phyloP scores from a whole-genome alignment of 2,113 vertebrate species.

The Nipponia nippon region DNA sequence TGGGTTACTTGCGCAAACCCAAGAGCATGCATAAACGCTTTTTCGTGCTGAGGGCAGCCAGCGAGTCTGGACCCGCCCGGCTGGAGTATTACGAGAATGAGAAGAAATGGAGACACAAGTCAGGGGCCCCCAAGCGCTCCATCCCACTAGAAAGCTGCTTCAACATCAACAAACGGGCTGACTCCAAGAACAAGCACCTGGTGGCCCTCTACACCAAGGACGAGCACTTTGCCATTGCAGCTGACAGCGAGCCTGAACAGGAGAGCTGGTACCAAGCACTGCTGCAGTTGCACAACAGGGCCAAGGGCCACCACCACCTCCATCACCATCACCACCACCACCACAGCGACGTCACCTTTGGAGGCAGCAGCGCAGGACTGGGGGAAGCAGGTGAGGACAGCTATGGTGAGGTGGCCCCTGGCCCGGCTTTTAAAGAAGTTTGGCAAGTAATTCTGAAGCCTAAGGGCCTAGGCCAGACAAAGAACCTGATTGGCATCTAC shows the following conservation, averaged over 20 bases:
- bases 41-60: slow-evolving; percentile 86
- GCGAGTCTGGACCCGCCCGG: slow-evolving; percentile 84
- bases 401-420: slow-evolving; percentile 79
- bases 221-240: slow-evolving; percentile 88
- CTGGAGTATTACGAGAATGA: slow-evolving; percentile 93
- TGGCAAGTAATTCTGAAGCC: slow-evolving; percentile 93
- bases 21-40: slow-evolving; percentile 94
- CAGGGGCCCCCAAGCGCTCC: slow-evolving; percentile 87
- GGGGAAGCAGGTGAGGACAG: slow-evolving; percentile 76
- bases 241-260: slow-evolving; percentile 85
- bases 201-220: slow-evolving; percentile 90
- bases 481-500: slow-evolving; percentile 91
- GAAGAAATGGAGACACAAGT: slow-evolving; percentile 92
- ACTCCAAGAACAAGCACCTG: slow-evolving; percentile 91
- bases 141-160: slow-evolving; percentile 89
- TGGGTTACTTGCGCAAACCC: slow-evolving; percentile 92
- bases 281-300: slow-evolving; percentile 85
- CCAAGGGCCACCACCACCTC: slow-evolving; percentile 78
- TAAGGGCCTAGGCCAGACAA: slow-evolving; percentile 87
- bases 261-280: slow-evolving; percentile 88
- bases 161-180: slow-evolving; percentile 90
- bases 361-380: slow-evolving; percentile 45
- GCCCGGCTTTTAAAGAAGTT: slow-evolving; percentile 88
- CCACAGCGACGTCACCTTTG: slow-evolving; percentile 63
- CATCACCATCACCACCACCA: slow-evolving; percentile 67